phyloP scores from a whole-genome alignment of 2,888 invertebrate genomes.

The Cataglyphis rosenhaueri region DNA sequence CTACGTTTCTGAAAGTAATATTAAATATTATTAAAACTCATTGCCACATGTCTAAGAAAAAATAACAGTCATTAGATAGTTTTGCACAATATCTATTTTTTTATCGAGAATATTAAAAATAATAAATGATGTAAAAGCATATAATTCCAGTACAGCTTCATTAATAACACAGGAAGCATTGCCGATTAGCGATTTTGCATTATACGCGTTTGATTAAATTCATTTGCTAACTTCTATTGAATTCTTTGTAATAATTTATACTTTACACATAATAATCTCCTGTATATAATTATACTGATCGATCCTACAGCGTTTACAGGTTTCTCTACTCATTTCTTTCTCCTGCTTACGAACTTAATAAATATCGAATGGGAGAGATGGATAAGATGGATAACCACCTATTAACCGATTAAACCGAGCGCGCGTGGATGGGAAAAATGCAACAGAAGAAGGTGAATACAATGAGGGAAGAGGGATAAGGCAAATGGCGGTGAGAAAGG shows the following conservation, averaged over 20 bases:
- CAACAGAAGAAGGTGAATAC: constrained; percentile 25
- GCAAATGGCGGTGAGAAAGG: constrained; percentile 25
- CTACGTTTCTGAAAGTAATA: not conserved
- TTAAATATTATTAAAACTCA: not conserved
- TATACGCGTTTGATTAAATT: not conserved
- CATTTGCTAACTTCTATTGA: constrained; percentile 2
- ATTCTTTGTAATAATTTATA: constrained; percentile 5
- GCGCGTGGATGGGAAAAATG: constrained; percentile 33
- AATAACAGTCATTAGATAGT: not conserved
- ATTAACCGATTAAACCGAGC: constrained; percentile 38
- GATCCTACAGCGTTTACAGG: not conserved
- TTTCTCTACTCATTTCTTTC: constrained; percentile 14
- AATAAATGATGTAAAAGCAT: not conserved
- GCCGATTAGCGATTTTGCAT: not conserved
- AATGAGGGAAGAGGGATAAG: constrained; percentile 35
- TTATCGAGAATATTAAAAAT: not conserved
- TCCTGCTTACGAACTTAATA: constrained; percentile 33
- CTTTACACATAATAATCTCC: constrained; percentile 2
- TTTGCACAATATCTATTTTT: not conserved
- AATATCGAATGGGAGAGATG: constrained; percentile 17
- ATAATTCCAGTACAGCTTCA: constrained; percentile 11
- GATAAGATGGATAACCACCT: constrained; percentile 39
- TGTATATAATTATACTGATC: constrained; percentile 17
- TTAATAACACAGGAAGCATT: not conserved
- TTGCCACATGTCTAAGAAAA: not conserved